Evolutionary conservation across 2,888 invertebrate species (phyloP).

Genomic region (Galeruca laticollis): DNA sequence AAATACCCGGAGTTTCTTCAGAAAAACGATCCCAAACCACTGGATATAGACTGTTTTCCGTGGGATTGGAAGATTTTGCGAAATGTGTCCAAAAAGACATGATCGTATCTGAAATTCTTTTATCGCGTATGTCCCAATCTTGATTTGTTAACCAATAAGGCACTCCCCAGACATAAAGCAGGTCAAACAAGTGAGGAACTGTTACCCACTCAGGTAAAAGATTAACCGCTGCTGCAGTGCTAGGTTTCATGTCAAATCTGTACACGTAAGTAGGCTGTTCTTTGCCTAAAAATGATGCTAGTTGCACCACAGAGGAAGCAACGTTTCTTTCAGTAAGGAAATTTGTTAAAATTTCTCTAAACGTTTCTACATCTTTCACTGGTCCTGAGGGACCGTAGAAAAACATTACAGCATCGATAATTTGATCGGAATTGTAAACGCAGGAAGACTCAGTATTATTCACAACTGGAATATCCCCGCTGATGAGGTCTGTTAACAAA

Average conservation of each 20-base stretch:
- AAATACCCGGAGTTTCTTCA: conserved; percentile 75
- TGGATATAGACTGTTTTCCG: conserved; percentile 75
- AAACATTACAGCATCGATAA: conserved; percentile 81
- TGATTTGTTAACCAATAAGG: conserved; percentile 77
- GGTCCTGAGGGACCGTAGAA: conserved; percentile 80
- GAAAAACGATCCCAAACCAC: conserved; percentile 82
- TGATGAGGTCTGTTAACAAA: conserved; percentile 74
- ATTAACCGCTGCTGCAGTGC: conserved; percentile 73
- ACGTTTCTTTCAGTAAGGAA: conserved; percentile 81
- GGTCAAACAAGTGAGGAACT: conserved; percentile 85
- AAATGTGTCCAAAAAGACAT: conserved; percentile 88
- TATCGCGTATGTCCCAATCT: conserved; percentile 83
- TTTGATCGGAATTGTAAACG: conserved; percentile 74
- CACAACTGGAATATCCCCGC: conserved; percentile 71
- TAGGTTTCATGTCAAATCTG: conserved; percentile 81
- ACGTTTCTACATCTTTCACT: conserved; percentile 71
- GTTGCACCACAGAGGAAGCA: conserved; percentile 77
- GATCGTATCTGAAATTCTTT: conserved; percentile 81
- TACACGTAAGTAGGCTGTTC: conserved; percentile 75
- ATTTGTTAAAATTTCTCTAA: conserved; percentile 77
- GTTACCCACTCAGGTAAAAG: conserved; percentile 82
- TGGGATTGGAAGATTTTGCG: conserved; percentile 79
- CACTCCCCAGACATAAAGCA: conserved; percentile 85
- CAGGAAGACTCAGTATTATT: conserved; percentile 69
- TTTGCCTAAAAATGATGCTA: conserved; percentile 76